Evolutionary conservation across 2,888 invertebrate genomes (phyloP), one percentile per base, ranked within the genome.

Genomic region (Agriopis leucophaearia): DNA sequence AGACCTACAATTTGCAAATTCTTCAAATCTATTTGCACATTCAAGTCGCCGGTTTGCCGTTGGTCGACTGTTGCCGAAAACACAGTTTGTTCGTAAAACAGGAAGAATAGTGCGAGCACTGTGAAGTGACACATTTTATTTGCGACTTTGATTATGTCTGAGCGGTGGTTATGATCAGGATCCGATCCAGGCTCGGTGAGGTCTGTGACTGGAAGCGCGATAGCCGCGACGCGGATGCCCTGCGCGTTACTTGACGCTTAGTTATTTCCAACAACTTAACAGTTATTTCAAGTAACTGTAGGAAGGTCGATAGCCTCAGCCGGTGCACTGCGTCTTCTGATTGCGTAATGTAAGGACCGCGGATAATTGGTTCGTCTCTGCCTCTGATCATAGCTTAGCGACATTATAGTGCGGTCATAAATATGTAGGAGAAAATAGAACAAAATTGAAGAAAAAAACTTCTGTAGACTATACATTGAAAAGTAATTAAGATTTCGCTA

Each of bases 1-100:
- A 96, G 83, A 8, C 96, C 97, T 78, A 97, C 94, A 78, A 97
- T 95, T 80, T 96, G 95, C 72, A 97, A 94, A 88, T 97, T 96
- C 89, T 97, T 97, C 73, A 97, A 90, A 86, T 96, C 96, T 72
- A 97, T 94, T 82, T 97, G 97, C 74, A 97, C 96, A 87, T 97
- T 97, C 75, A 96, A 94, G 77, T 96, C 96, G 18, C 97, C 97
- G 5, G 95, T 95, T 90, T 97, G 97, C 52, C 96, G 95, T 87
- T 97, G 97, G 86, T 97, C 97, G 87, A 86, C 85, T 56, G 79
- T 80, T 10, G 84, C 82, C 1, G 86, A 80, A 69, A 82, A 79
- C 27, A 79, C 85, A 48, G 72, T 78, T 61, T 76, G 70, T 54
- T 70, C 72, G 54, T 64, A 57, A 57, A 70, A 40, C 77, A 78